Evolutionary conservation across 2,888 invertebrate genomes (phyloP), one percentile per base, ranked within the genome.

Genomic region (Selenia dentaria): DNA sequence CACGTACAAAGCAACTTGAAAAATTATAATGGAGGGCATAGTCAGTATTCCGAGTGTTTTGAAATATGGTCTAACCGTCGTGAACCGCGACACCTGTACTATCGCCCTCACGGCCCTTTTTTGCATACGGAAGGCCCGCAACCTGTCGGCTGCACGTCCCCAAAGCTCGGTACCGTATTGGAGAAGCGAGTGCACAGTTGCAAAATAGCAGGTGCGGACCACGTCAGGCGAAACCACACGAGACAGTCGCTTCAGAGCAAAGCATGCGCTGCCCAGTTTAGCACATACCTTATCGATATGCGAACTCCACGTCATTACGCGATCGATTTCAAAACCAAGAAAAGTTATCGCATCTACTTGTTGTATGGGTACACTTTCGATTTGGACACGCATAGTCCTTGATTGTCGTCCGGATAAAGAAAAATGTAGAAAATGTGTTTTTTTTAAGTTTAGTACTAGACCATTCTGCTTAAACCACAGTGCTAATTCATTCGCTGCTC

Each of bases 91-190:
- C 12, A 28, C 13, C 12, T 11, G 12, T 28, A 10, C 27, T 2
- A 28, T 28, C 12, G 27, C 8, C 27, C 12, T 28, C 27, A 28
- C 27, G 6, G 27, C 13, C 8, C 12, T 28, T 12, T 28, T 28
- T 13, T 28, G 27, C 27, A 28, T 28, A 2, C 27, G 2, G 25
- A 28, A 28, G 4, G 27, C 27, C 11, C 37, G 14, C n/a, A 29
- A 13, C 14, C 29, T 14, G 6, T 29, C 29, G 14, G 29, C 29
- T 2, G 34, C 34, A 8, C 13, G 11, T 4, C 34, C 34, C 22
- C 34, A 24, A n/a, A 34, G 11, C 25, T 35, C 34, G 6, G 34
- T 18, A n/a, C 34, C 34, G 13, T 34, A 34, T 11, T 24, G 34
- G 3, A 34, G 24, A 0, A 34, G 12, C n/a, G 34, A 24, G 8